phyloP scores from a whole-genome alignment of 2,113 vertebrate genomes.

The Oceanodroma tethys region DNA sequence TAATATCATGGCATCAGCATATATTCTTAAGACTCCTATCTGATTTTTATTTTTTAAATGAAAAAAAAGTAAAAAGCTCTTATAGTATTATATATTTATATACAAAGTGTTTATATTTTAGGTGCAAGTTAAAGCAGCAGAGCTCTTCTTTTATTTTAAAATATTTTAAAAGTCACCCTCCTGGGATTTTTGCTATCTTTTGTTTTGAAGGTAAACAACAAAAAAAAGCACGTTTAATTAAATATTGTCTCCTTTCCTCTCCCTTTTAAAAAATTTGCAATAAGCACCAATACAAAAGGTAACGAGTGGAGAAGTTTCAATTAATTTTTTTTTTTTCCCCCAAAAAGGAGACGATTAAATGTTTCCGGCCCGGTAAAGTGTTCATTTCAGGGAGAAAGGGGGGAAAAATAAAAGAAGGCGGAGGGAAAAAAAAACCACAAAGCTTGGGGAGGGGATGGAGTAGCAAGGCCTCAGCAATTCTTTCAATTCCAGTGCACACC shows the following conservation, averaged over 20 bases:
- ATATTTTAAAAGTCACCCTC: not conserved
- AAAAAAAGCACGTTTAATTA: conserved; percentile 49
- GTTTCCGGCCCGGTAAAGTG: conserved; percentile 99
- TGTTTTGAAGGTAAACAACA: conserved; percentile 36
- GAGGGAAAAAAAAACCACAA: conserved; percentile 72
- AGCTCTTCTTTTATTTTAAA: not conserved
- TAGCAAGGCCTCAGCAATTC: conserved; percentile 84
- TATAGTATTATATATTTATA: too few relatives aligned
- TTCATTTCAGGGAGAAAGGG: conserved; percentile 90
- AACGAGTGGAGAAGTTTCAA: conserved; percentile 94
- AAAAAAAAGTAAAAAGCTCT: not conserved
- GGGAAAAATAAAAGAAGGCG: not conserved
- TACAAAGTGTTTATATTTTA: not conserved
- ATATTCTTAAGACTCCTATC: not conserved
- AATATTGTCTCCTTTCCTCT: conserved; percentile 64
- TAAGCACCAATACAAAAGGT: conserved; percentile 82
- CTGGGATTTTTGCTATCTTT: not conserved
- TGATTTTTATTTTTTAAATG: not conserved
- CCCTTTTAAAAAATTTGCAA: conserved; percentile 68
- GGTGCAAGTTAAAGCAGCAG: not conserved
- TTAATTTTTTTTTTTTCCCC: conserved; percentile 89
- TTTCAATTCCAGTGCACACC: conserved; percentile 94
- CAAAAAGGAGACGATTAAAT: conserved; percentile 98
- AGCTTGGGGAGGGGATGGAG: conserved; percentile 81
- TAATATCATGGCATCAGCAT: not conserved